Evolutionary conservation across 2,113 vertebrate species (phyloP).

Genomic region (Corythaixoides concolor): DNA sequence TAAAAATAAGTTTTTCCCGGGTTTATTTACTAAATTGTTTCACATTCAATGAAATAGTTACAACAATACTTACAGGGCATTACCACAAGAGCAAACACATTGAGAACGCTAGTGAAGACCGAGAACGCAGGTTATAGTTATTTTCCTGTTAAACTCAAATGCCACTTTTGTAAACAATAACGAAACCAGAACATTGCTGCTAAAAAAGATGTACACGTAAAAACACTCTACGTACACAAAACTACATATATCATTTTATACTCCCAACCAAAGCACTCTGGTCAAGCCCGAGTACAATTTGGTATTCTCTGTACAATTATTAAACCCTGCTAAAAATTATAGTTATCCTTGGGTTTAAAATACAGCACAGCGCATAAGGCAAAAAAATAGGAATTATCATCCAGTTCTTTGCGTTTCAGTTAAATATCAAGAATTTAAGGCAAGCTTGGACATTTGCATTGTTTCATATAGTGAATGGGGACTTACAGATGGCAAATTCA

Average conservation of each 20-base stretch:
- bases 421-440: constrained; percentile 75
- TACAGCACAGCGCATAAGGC: constrained; percentile 65
- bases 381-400: constrained; percentile 66
- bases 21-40: constrained; percentile 72
- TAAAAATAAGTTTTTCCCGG: neutral
- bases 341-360: constrained; percentile 57
- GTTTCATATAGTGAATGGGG: constrained; percentile 55
- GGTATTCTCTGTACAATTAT: constrained; percentile 48
- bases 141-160: constrained; percentile 13
- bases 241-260: neutral
- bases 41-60: constrained; percentile 56
- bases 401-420: constrained; percentile 64
- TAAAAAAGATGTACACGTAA: constrained; percentile 14
- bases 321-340: constrained; percentile 58
- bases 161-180: constrained; percentile 57
- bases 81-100: constrained; percentile 32
- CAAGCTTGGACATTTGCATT: constrained; percentile 82
- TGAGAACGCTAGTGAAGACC: neutral
- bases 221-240: neutral
- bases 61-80: constrained; percentile 46
- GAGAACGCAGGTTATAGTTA: neutral
- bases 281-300: constrained; percentile 1
- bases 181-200: constrained; percentile 31
- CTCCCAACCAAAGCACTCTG: constrained; percentile 25
- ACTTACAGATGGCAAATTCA: constrained; percentile 33